A percentile compares a stretch with the other conserved stretches of the same genome.
phyloP scores from a whole-genome alignment of 2,888 invertebrate genomes.

The Brachyptera putata region DNA sequence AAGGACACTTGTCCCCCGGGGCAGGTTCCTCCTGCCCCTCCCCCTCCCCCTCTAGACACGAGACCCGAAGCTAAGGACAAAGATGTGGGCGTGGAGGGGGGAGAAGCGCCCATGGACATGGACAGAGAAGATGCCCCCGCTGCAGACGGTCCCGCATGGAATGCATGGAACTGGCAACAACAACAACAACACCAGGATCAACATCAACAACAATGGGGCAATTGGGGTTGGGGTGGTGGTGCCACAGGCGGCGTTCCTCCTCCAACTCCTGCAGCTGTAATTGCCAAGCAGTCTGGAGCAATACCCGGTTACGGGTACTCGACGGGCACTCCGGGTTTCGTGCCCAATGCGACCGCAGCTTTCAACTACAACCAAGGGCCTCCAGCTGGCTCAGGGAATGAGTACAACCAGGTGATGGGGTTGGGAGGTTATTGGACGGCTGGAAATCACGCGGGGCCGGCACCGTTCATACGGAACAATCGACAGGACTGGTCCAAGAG shows the following conservation, averaged over 20 bases:
- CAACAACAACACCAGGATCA: conserved; percentile 37
- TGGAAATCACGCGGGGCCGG: conserved; percentile 39
- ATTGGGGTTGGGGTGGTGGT: conserved; percentile 32
- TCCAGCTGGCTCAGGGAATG: not conserved
- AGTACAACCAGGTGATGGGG: conserved; percentile 28
- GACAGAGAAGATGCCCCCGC: conserved; percentile 57
- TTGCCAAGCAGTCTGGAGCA: not conserved
- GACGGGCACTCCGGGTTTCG: not conserved
- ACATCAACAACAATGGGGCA: too few relatives aligned
- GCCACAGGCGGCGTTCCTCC: conserved; percentile 2
- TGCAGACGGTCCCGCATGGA: conserved; percentile 35
- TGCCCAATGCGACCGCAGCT: not conserved
- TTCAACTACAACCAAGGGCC: not conserved
- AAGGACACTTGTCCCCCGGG: conserved; percentile 63
- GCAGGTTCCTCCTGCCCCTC: conserved; percentile 56
- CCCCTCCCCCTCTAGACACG: conserved; percentile 49
- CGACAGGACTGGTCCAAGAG: conserved; percentile 32
- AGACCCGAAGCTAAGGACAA: conserved; percentile 19
- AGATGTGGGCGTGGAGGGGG: conserved; percentile 59
- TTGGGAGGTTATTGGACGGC: conserved; percentile 27
- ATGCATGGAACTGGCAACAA: conserved; percentile 37
- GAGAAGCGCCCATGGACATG: conserved; percentile 86
- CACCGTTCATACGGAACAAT: conserved; percentile 36
- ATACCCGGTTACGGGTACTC: conserved; percentile 6
- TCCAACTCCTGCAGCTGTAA: conserved; percentile 1